phyloP scores from a whole-genome alignment of 2,888 invertebrate species.

The Pachliopta kotzebuea region DNA sequence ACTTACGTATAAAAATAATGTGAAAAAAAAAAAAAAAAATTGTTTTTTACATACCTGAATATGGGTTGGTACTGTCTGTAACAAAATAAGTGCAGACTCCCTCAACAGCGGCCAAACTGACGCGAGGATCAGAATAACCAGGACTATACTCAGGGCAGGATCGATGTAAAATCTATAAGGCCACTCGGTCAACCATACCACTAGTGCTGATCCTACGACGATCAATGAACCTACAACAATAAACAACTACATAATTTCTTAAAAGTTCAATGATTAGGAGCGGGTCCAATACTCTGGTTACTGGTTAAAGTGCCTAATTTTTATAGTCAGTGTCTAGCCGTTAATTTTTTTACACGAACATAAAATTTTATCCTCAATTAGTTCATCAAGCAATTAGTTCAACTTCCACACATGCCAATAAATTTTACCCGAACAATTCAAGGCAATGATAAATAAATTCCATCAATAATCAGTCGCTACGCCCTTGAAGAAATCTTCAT shows the following conservation, averaged over 20 bases:
- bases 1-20: too few species aligned
- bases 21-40: constrained; percentile 24
- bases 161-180: constrained; percentile 93
- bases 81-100: constrained; percentile 95
- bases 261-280: too few species aligned
- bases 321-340: too few species aligned
- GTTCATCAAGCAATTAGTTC: too few species aligned
- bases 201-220: constrained; percentile 91
- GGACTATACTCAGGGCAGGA: constrained; percentile 93
- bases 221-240: constrained; percentile 90
- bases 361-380: too few species aligned
- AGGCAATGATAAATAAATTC: background rate
- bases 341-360: too few species aligned
- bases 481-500: constrained; percentile 16
- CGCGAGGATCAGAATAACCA: constrained; percentile 91
- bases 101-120: constrained; percentile 96
- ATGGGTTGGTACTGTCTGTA: constrained; percentile 99
- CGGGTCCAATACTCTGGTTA: too few species aligned
- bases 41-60: constrained; percentile 83
- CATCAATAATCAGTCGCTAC: constrained; percentile 5
- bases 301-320: too few species aligned
- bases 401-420: too few species aligned
- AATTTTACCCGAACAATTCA: too few species aligned
- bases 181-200: constrained; percentile 91
- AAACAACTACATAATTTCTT: background rate